A percentile compares a stretch with the other conserved stretches of the same genome.
phyloP scores from a whole-genome alignment of 2,888 invertebrate species.

The Papilio elwesi region DNA sequence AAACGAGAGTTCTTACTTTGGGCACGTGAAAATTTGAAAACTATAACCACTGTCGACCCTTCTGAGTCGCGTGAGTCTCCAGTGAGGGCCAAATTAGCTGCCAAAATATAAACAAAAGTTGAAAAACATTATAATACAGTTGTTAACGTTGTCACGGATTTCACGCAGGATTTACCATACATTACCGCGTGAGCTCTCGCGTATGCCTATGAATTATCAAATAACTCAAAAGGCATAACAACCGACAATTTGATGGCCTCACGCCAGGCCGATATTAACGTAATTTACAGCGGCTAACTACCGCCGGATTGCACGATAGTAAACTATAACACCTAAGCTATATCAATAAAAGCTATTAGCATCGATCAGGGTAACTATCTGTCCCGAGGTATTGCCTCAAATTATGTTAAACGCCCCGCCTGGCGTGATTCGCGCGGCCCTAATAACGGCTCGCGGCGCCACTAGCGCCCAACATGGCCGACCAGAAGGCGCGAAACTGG shows the following conservation, averaged over 20 bases:
- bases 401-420: constrained; percentile 72
- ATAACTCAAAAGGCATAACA: constrained; percentile 71
- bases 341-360: constrained; percentile 82
- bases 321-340: constrained; percentile 73
- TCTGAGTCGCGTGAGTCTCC: too few relatives aligned
- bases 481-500: constrained; percentile 40
- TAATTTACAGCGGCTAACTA: constrained; percentile 71
- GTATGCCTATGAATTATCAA: constrained; percentile 62
- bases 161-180: constrained; percentile 32
- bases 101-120: background rate
- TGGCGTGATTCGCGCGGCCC: constrained; percentile 52
- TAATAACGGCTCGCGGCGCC: constrained; percentile 63
- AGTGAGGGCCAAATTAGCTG: background rate
- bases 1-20: too few relatives aligned
- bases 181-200: constrained; percentile 45
- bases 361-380: constrained; percentile 78
- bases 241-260: constrained; percentile 69
- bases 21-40: too few relatives aligned
- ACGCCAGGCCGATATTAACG: constrained; percentile 68
- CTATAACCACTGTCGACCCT: too few relatives aligned
- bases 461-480: constrained; percentile 52
- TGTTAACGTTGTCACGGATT: constrained; percentile 25
- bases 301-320: constrained; percentile 55
- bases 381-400: constrained; percentile 69
- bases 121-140: background rate